Percentiles rank a stretch among this genome's conserved stretches.
Evolutionary conservation across 2,888 invertebrate genomes (phyloP).

Genomic region (Salpingus planirostris): DNA sequence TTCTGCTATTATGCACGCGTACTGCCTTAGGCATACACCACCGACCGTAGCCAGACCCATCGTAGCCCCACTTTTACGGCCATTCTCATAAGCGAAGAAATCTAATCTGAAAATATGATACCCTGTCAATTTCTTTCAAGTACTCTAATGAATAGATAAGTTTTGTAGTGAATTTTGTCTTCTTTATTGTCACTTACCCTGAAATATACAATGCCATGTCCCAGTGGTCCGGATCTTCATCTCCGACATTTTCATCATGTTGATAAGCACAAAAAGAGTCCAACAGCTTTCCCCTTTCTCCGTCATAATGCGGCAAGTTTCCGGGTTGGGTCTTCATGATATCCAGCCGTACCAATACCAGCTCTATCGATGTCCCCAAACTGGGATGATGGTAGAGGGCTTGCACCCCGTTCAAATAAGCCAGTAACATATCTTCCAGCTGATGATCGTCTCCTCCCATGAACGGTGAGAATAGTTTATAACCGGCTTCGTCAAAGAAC

Average conservation of each 20-base stretch:
- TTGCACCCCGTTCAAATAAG: constrained; percentile 71
- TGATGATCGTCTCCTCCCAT: constrained; percentile 56
- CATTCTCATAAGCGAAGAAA: constrained; percentile 63
- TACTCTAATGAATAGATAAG: too few species aligned
- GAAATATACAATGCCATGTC: constrained; percentile 71
- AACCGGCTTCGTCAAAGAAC: constrained; percentile 67
- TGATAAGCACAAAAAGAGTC: constrained; percentile 70
- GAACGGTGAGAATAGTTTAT: constrained; percentile 60
- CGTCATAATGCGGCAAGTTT: constrained; percentile 53
- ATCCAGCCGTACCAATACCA: constrained; percentile 62
- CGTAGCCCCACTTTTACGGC: constrained; percentile 60
- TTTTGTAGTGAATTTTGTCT: background rate
- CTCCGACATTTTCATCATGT: constrained; percentile 53
- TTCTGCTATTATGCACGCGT: constrained; percentile 71
- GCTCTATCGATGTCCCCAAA: constrained; percentile 54
- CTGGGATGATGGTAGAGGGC: constrained; percentile 71
- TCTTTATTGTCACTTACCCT: too few species aligned
- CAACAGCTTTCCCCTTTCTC: constrained; percentile 58
- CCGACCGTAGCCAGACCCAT: constrained; percentile 78
- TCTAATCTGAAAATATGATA: constrained; percentile 50
- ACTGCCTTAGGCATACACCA: constrained; percentile 63
- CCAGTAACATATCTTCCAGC: constrained; percentile 65
- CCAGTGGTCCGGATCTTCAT: constrained; percentile 70
- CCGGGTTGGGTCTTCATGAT: constrained; percentile 58
- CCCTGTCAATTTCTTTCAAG: too few species aligned